Evolutionary conservation across 53 echinoderm and acorn worm species (phyloP).

Genomic region (Mesocentrotus franciscanus): DNA sequence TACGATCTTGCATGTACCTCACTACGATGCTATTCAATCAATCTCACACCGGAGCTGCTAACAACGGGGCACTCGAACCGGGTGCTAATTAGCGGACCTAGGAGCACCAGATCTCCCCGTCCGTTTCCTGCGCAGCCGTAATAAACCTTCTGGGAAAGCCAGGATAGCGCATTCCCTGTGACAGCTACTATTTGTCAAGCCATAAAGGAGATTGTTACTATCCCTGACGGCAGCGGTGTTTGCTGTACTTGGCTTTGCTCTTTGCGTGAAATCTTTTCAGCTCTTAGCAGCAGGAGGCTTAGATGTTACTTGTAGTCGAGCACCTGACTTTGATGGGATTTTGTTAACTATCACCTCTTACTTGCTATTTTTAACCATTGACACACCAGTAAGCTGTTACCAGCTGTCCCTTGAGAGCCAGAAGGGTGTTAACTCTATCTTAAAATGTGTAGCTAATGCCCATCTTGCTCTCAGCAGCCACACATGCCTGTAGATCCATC

Average conservation of each 20-base stretch:
- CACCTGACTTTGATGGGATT: constrained; percentile 9
- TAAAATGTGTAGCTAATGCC: too few species aligned
- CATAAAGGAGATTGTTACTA: constrained; percentile 2
- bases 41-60: neutral
- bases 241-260: neutral
- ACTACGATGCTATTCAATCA: constrained; percentile 5
- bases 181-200: constrained; percentile 31
- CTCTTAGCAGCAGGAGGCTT: neutral
- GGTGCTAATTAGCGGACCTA: constrained; percentile 30
- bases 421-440: neutral
- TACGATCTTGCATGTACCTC: neutral
- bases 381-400: neutral
- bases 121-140: neutral
- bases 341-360: neutral
- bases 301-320: neutral
- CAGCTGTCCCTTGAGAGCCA: neutral
- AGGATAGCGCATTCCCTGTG: neutral
- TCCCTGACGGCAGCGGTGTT: neutral
- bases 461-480: too few species aligned
- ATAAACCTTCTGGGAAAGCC: constrained; percentile 20
- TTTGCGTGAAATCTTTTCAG: neutral
- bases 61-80: constrained; percentile 14
- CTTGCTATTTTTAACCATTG: neutral
- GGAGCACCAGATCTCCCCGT: neutral
- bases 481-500: too few species aligned